Conservation (phyloP, 35 echinoderm and acorn worm genomes). For the Lytechinus pictus region DNA sequence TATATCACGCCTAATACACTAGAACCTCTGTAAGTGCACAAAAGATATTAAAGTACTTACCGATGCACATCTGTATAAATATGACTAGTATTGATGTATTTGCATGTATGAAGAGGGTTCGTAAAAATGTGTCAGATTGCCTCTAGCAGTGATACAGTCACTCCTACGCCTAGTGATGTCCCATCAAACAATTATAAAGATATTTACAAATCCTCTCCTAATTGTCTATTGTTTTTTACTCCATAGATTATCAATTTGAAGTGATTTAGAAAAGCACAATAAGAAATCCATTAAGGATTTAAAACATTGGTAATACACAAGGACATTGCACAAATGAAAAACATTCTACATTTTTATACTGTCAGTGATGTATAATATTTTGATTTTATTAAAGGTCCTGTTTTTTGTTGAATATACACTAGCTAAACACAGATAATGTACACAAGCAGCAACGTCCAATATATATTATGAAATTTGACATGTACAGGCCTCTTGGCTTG, state of each 20-base stretch:
- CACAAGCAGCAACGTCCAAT: background rate
- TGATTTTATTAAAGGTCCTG: background rate
- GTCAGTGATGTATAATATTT: background rate
- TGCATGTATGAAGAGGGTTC: no score
- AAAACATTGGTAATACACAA: background rate
- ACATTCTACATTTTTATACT: background rate
- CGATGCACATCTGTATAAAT: no score
- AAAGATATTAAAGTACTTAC: no score
- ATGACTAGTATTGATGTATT: no score
- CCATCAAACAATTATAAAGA: no score
- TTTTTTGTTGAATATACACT: background rate
- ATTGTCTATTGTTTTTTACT: no score
- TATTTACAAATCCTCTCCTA: no score
- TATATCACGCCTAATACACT: no score
- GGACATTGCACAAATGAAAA: background rate
- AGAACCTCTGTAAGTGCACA: no score
- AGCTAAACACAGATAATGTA: background rate
- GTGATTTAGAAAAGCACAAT: background rate
- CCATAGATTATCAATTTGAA: no score
- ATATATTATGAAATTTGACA: background rate
- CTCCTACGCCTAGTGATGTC: no score
- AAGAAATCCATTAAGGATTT: background rate
- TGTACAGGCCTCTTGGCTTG: background rate
- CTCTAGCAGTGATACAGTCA: background rate
- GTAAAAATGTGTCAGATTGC: background rate